phyloP scores from a whole-genome alignment of 2,797 vertebrate species.

The Gymnodraco acuticeps region DNA sequence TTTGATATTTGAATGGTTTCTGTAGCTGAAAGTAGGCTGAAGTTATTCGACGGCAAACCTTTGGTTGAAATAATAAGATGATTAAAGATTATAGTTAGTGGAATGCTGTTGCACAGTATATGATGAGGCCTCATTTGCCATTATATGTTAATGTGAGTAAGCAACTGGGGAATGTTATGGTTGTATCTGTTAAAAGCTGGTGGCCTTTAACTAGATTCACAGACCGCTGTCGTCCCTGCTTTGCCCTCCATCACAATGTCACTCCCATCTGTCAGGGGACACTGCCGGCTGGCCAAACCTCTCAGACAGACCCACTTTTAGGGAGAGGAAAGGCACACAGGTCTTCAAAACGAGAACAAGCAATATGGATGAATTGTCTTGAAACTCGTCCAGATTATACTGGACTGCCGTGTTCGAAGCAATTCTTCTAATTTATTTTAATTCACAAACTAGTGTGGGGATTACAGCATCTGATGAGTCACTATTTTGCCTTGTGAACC shows the following conservation, averaged over 20 bases:
- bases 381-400: neutral
- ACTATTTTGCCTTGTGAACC: constrained; percentile 37
- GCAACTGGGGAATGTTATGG: too few species aligned
- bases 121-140: too few species aligned
- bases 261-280: constrained; percentile 65
- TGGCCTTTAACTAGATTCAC: constrained; percentile 9
- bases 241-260: constrained; percentile 38
- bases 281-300: constrained; percentile 50
- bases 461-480: constrained; percentile 59
- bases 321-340: constrained; percentile 36
- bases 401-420: neutral
- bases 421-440: constrained; percentile 34
- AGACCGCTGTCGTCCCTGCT: constrained; percentile 18
- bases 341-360: constrained; percentile 27
- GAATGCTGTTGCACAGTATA: too few species aligned
- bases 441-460: constrained; percentile 31
- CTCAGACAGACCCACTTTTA: constrained; percentile 73
- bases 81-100: too few species aligned
- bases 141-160: too few species aligned
- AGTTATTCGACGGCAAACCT: too few species aligned
- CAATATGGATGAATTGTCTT: constrained; percentile 3
- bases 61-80: too few species aligned
- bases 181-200: too few species aligned
- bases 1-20: too few species aligned
- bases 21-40: too few species aligned